Base-by-base conservation (phyloP, 1,140 invertebrate genomes). In the Drosophila nannoptera region DNA sequence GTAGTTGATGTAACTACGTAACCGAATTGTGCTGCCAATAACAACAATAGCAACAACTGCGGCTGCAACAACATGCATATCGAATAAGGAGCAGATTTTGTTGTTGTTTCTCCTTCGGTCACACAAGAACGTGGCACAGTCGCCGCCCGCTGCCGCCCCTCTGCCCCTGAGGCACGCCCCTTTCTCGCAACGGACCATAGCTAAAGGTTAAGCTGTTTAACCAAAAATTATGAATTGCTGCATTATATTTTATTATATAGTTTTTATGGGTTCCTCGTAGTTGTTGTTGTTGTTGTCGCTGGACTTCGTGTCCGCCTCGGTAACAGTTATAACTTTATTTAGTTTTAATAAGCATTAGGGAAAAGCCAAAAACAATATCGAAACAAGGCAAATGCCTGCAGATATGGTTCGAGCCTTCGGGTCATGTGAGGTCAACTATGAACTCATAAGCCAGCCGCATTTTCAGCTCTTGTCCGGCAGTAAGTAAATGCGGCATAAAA, bases 221-320 rank as follows among this genome's bases (percentile, higher is more conserved):
- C 74, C 59, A 56, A 66, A 83, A 84, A 86, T 86, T 86, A 86
- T 86, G 81, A 86, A 86, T 86, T 81, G 81, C 81, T 86, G 77
- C 81, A 86, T 84, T 84, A 84, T 77, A 84, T 84, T 84, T 86
- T 80, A 84, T 80, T 81, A 80, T 83, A 80, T 86, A 76, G 64
- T 74, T 65, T 78, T 80, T 86, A 76, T 84, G 81, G 68, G 12
- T 38, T 55, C 46, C 62, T 42, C 38, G 43, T 55, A 11, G 49
- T 14, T 58, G 42, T 59, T 70, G 67, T 53, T 40, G 36, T 45
- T 22, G 22, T 22, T 22, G 22, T 22, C 7, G 43, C 16, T 43
- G 31, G 48, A 29, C 31, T 31, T 78, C 75, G 80, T 83, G 78
- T 75, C 69, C 59, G 58, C 59, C n/a, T 55, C 43, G 33, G 66